Base-by-base conservation (phyloP, 2,888 invertebrate genomes). In the Acanthosoma haemorrhoidale region DNA sequence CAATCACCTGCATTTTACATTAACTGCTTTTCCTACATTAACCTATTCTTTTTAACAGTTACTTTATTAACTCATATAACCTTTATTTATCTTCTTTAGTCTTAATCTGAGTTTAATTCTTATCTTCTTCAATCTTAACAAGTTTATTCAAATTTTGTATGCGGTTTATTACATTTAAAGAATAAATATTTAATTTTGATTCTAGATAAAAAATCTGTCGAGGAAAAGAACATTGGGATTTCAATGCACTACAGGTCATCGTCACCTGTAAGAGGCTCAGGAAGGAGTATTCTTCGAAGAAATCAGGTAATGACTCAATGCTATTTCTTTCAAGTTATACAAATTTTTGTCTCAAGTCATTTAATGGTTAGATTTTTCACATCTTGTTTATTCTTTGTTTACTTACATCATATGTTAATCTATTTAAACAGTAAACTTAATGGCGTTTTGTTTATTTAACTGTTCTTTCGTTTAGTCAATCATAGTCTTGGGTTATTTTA, bases 261-360 rank as follows among this genome's bases (percentile, higher is more conserved):
- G 2, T 61, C 61, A n/a, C 63, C 63, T 29, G 25, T 8, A 6
- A 18, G 63, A 13, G 38, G 25, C 15, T 67, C 67, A 18, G 67
- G 67, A 21, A 21, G 67, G 51, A 67, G 67, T 21, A 67, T 67
- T 18, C 67, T 67, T 18, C 67, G 67, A 67, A 67, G 67, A 21
- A 67, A 67, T 67, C 67, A 67, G 67, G 67, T 67, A 67, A 67
- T 36, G 16, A 60, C 34, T 18, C 59, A 29, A 60, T 34, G 25
- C 51, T 51, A 25, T 51, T 51, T 60, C 31, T 34, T 60, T 60
- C 59, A 34, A 60, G 15, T 60, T 60, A 60, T 34, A 34, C 29
- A 60, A 34, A 16, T 13, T 60, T 60, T 34, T 29, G 34, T 34
- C 59, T 60, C 59, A 60, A 32, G 31, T 60, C 16, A 34, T 32